Conservation (phyloP, 2,888 invertebrate genomes). For the Drosophila anomelani region DNA sequence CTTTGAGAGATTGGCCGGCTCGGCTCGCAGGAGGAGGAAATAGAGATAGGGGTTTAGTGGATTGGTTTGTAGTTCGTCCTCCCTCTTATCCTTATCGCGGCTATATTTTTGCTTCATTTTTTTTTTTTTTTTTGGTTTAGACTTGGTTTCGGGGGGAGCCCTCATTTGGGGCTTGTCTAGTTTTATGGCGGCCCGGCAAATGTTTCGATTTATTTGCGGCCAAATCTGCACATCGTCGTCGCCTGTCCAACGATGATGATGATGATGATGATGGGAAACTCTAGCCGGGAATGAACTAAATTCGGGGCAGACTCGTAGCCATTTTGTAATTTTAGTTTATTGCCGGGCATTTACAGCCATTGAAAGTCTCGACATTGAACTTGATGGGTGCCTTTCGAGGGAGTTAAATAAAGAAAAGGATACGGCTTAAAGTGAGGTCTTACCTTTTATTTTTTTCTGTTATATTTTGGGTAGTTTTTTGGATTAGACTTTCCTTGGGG, state of each 20-base stretch:
- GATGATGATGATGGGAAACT: conserved; percentile 25
- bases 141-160: conserved; percentile 1
- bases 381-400: conserved; percentile 26
- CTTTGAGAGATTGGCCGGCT: conserved; percentile 78
- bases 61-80: conserved; percentile 39
- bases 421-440: conserved; percentile 24
- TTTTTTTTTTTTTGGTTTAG: not conserved
- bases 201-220: conserved; percentile 68
- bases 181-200: conserved; percentile 66
- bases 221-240: conserved; percentile 53
- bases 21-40: conserved; percentile 28
- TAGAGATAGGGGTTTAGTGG: conserved; percentile 36
- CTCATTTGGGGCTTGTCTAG: conserved; percentile 53
- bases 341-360: conserved; percentile 45
- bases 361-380: conserved; percentile 51
- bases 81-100: conserved; percentile 56
- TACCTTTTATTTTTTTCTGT: not conserved
- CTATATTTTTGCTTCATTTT: conserved; percentile 20
- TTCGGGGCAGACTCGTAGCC: conserved; percentile 18
- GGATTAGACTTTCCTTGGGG: too few species aligned
- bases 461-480: not conserved
- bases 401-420: not conserved
- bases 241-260: conserved; percentile 26
- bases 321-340: conserved; percentile 63
- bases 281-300: conserved; percentile 5